Conservation (phyloP, 1,140 invertebrate species). For the Delia radicum region DNA sequence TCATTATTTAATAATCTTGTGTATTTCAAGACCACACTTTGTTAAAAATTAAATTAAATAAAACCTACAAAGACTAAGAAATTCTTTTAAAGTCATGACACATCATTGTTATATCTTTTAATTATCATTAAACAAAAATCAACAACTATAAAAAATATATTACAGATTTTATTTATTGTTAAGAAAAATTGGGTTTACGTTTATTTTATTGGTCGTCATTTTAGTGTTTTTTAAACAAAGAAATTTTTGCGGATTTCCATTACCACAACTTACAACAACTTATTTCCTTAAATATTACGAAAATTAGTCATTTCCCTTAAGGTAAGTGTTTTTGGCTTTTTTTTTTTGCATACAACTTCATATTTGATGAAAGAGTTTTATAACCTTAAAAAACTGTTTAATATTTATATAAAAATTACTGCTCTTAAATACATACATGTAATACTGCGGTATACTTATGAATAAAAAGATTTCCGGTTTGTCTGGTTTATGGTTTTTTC, state of each 20-base stretch:
- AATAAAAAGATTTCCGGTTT: neutral
- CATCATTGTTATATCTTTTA: neutral
- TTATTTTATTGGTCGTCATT: neutral
- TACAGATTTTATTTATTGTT: neutral
- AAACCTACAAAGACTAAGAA: neutral
- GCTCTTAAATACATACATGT: no score
- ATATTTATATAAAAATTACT: no score
- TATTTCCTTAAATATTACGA: neutral
- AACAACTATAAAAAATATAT: neutral
- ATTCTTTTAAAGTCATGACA: neutral
- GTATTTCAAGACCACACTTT: neutral
- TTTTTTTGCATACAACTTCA: neutral
- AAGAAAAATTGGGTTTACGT: slow-evolving; percentile 9
- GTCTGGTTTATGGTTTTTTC: neutral
- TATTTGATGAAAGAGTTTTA: no score
- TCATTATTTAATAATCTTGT: no score
- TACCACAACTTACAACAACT: neutral
- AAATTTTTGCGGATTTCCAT: neutral
- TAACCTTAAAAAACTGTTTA: no score
- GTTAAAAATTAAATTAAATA: neutral
- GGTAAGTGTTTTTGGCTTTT: neutral
- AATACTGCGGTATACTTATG: no score
- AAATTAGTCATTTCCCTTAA: slow-evolving; percentile 21
- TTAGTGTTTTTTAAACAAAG: slow-evolving; percentile 9
- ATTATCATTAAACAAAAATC: neutral